Evolutionary conservation across 1,140 invertebrate genomes (phyloP).

Genomic region (Pygmarrhopalites habei): DNA sequence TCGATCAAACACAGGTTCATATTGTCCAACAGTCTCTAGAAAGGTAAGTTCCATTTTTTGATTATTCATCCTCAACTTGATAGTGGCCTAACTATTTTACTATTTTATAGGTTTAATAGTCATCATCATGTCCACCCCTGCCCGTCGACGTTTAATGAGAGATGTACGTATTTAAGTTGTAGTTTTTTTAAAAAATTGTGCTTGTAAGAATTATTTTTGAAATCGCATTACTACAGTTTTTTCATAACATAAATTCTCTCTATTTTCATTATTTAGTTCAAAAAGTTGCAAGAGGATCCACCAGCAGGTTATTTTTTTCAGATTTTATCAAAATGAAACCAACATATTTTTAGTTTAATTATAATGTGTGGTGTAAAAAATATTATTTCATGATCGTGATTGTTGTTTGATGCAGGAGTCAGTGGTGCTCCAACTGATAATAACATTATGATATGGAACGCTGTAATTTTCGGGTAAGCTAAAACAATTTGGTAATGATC

Average conservation of each 20-base stretch:
- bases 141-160: slow-evolving; percentile 91
- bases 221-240: too few relatives aligned
- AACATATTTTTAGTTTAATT: neutral
- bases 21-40: too few relatives aligned
- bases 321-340: neutral
- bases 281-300: slow-evolving; percentile 96
- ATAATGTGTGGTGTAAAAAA: neutral
- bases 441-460: slow-evolving; percentile 99
- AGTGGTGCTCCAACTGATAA: slow-evolving; percentile 98
- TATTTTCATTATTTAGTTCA: neutral
- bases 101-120: too few relatives aligned
- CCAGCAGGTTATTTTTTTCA: slow-evolving; percentile 60
- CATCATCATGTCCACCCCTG: slow-evolving; percentile 84
- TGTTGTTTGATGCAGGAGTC: slow-evolving; percentile 67
- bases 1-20: too few relatives aligned
- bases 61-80: too few relatives aligned
- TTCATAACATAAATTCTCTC: too few relatives aligned
- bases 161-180: too few relatives aligned
- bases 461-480: slow-evolving; percentile 88
- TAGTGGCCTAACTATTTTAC: too few relatives aligned
- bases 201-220: too few relatives aligned
- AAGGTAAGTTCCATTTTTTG: too few relatives aligned
- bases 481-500: neutral
- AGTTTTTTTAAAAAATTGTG: too few relatives aligned
- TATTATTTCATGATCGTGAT: neutral